Conservation (phyloP, 1,140 invertebrate genomes). For the Vanessa atalanta region DNA sequence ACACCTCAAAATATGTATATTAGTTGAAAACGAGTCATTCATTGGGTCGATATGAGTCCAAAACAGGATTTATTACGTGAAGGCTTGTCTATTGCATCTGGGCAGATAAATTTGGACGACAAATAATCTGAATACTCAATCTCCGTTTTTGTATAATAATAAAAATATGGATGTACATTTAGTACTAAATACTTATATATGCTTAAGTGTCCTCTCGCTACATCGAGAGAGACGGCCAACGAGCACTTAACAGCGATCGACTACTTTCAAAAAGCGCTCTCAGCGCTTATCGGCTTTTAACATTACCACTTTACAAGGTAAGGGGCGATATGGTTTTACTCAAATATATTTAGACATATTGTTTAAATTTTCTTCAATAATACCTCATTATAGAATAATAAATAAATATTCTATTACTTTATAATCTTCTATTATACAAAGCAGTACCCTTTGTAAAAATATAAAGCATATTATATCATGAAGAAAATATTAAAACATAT, state of each 20-base stretch:
- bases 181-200: constrained; percentile 21
- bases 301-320: constrained; percentile 50
- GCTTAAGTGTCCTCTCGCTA: constrained; percentile 40
- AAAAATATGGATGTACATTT: background rate
- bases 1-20: too few species aligned
- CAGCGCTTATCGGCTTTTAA: constrained; percentile 65
- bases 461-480: too few species aligned
- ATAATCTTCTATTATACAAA: too few species aligned
- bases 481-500: too few species aligned
- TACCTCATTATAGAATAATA: background rate
- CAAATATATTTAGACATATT: constrained; percentile 18
- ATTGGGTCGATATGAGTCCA: too few species aligned
- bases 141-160: background rate
- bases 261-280: constrained; percentile 60
- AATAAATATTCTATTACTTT: too few species aligned
- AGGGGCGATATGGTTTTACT: constrained; percentile 27
- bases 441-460: too few species aligned
- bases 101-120: too few species aligned
- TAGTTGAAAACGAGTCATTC: too few species aligned
- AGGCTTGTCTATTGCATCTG: too few species aligned
- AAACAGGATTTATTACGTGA: too few species aligned
- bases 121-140: background rate
- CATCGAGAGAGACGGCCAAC: constrained; percentile 49
- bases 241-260: constrained; percentile 62
- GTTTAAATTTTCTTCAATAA: background rate